Conservation (phyloP, 2,888 invertebrate species). For the Idaea biselata region DNA sequence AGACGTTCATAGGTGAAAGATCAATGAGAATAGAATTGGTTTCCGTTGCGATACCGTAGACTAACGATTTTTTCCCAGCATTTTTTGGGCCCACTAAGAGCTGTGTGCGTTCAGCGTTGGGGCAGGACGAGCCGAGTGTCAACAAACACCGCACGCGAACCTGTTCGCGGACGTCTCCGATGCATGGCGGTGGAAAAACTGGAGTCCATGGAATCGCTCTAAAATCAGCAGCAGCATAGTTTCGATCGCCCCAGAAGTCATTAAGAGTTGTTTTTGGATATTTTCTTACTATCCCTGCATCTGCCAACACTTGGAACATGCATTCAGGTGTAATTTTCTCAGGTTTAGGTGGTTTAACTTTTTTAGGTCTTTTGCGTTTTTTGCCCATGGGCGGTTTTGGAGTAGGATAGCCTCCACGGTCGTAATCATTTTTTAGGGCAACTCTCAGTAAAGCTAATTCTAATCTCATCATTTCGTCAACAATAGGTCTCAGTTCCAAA, state of each 20-base stretch:
- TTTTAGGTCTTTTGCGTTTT: constrained; percentile 65
- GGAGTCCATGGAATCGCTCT: constrained; percentile 66
- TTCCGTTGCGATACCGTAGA: constrained; percentile 87
- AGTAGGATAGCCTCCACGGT: constrained; percentile 28
- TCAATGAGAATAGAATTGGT: constrained; percentile 88
- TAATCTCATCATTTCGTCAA: constrained; percentile 84
- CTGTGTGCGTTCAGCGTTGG: constrained; percentile 78
- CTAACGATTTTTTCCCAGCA: constrained; percentile 86
- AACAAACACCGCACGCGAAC: constrained; percentile 82
- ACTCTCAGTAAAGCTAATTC: constrained; percentile 78
- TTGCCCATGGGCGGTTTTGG: constrained; percentile 41
- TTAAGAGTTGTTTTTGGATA: constrained; percentile 81
- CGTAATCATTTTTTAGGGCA: constrained; percentile 71
- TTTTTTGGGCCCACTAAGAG: constrained; percentile 85
- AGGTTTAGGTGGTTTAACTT: constrained; percentile 80
- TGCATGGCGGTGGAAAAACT: constrained; percentile 70
- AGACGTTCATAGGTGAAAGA: constrained; percentile 84
- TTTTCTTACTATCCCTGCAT: constrained; percentile 84
- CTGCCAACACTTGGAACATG: constrained; percentile 87
- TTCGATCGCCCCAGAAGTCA: constrained; percentile 86
- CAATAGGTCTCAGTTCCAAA: constrained; percentile 83
- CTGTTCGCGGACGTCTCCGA: constrained; percentile 82
- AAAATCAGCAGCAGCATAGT: constrained; percentile 80
- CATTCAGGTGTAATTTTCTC: constrained; percentile 81
- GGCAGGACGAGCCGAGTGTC: constrained; percentile 72